These are phyloP conservation scores for Allophyes oxyacanthae DNA, from an alignment of 2,888 invertebrate species.

Conservation along the genomic window DNA sequence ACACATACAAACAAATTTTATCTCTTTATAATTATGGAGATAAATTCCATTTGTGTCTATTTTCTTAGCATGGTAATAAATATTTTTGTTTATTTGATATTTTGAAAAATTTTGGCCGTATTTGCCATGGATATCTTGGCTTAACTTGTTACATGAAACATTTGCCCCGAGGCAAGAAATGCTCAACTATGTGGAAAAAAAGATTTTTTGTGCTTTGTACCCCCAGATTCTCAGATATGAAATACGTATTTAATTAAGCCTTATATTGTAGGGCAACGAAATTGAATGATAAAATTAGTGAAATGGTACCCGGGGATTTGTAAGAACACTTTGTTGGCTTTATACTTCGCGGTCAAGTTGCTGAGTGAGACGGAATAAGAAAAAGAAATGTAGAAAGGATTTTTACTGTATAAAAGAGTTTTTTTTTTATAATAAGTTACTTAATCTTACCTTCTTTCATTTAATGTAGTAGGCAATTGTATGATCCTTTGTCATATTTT, in stretches of 20 bases:
- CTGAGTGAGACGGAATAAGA: conserved; percentile 16
- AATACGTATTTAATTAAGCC: conserved; percentile 83
- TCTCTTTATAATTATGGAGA: too few species aligned
- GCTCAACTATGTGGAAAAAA: conserved; percentile 80
- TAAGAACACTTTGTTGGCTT: conserved; percentile 21
- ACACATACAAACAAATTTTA: too few species aligned
- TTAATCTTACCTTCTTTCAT: too few species aligned
- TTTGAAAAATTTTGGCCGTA: too few species aligned
- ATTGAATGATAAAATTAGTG: conserved; percentile 69
- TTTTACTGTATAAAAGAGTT: not conserved
- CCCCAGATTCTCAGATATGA: conserved; percentile 70
- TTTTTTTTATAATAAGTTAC: not conserved
- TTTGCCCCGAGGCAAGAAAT: conserved; percentile 68
- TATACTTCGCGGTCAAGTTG: conserved; percentile 13
- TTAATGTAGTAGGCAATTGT: too few species aligned
- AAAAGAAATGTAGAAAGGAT: conserved; percentile 6
- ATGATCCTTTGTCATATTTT: not conserved
- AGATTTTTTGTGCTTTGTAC: conserved; percentile 68
- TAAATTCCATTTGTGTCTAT: too few species aligned
- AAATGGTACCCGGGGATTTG: conserved; percentile 50
- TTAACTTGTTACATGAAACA: conserved; percentile 69
- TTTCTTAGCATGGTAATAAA: too few species aligned
- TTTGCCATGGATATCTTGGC: conserved; percentile 56
- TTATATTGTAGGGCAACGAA: conserved; percentile 64
- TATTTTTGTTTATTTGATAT: too few species aligned